These are phyloP conservation scores for Pocota personata DNA, from an alignment of 2,888 invertebrate genomes.

Conservation along the genomic window DNA sequence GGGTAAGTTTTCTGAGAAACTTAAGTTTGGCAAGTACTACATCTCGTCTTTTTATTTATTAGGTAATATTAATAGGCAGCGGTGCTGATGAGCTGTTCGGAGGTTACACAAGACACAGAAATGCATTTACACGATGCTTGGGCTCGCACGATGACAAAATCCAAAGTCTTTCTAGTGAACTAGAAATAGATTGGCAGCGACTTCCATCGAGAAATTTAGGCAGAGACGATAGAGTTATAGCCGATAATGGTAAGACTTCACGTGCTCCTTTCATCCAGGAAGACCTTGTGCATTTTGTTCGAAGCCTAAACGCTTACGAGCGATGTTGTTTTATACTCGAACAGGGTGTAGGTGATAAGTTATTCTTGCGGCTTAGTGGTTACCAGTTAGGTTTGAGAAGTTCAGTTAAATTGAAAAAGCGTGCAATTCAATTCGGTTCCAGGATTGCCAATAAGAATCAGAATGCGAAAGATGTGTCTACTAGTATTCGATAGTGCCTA, in stretches of 20 bases:
- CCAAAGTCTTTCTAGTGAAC: slow-evolving; percentile 86
- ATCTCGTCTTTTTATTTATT: neutral
- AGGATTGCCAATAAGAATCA: slow-evolving; percentile 96
- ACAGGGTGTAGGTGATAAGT: slow-evolving; percentile 96
- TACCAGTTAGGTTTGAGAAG: slow-evolving; percentile 86
- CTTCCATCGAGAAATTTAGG: slow-evolving; percentile 96
- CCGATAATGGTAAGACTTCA: slow-evolving; percentile 93
- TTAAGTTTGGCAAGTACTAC: neutral
- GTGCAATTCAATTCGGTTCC: slow-evolving; percentile 98
- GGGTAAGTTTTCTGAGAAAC: slow-evolving; percentile 72
- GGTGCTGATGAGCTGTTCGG: slow-evolving; percentile 99
- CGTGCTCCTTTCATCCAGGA: slow-evolving; percentile 92
- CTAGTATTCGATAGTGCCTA: slow-evolving; percentile 27
- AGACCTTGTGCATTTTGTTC: slow-evolving; percentile 86
- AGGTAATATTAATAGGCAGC: slow-evolving; percentile 94
- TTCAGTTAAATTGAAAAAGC: slow-evolving; percentile 90
- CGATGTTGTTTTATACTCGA: slow-evolving; percentile 82
- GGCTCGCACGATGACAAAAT: slow-evolving; percentile 83
- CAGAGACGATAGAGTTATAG: slow-evolving; percentile 95
- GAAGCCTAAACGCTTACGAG: slow-evolving; percentile 87
- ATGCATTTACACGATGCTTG: slow-evolving; percentile 85
- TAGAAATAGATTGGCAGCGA: slow-evolving; percentile 91
- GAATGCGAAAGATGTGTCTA: slow-evolving; percentile 91
- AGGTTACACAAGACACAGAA: slow-evolving; percentile 95
- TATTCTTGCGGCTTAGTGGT: slow-evolving; percentile 91